These are phyloP conservation scores for Mimachlamys varia DNA, from an alignment of 2,888 invertebrate species.

Conservation along the genomic window DNA sequence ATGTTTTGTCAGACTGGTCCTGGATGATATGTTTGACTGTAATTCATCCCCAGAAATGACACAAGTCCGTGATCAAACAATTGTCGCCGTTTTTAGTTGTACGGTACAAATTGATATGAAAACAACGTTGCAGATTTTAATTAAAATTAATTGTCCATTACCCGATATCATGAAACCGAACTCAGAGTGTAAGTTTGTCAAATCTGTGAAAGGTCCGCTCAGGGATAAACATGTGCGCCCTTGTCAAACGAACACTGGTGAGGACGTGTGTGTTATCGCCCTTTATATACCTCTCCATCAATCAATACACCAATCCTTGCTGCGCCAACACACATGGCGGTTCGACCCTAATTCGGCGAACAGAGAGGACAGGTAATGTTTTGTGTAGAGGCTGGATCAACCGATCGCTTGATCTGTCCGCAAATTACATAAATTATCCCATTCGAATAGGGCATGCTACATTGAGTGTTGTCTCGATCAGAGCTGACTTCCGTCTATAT, in stretches of 20 bases:
- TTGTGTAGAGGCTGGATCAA: neutral
- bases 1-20: neutral
- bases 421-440: neutral
- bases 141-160: neutral
- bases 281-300: slow-evolving; percentile 23
- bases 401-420: neutral
- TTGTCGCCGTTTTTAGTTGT: no score
- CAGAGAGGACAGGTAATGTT: neutral
- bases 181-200: neutral
- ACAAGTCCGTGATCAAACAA: neutral
- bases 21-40: neutral
- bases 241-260: slow-evolving; percentile 3
- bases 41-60: neutral
- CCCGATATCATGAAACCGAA: neutral
- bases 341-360: neutral
- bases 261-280: slow-evolving; percentile 10
- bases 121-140: neutral
- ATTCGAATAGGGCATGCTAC: neutral
- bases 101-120: neutral
- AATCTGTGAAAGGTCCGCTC: neutral
- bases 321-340: neutral
- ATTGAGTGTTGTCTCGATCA: neutral
- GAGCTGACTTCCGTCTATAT: neutral
- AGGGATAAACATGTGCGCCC: neutral
- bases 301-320: slow-evolving; percentile 15